Conservation (phyloP, 2,888 invertebrate genomes). For the Pammene aurita region DNA sequence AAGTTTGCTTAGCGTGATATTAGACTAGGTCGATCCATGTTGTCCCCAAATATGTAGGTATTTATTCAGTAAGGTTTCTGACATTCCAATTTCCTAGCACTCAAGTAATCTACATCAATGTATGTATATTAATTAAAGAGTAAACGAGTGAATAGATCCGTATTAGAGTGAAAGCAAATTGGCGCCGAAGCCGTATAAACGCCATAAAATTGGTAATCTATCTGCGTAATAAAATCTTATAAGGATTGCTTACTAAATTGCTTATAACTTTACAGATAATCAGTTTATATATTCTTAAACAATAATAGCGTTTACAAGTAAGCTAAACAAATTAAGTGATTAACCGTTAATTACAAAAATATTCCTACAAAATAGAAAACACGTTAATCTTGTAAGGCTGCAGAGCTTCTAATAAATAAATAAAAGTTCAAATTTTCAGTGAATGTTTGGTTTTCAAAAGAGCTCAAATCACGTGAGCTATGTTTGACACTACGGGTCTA, state of each 20-base stretch:
- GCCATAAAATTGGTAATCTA: slow-evolving; percentile 58
- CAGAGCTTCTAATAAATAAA: no score
- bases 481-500: no score
- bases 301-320: no score
- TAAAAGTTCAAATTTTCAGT: no score
- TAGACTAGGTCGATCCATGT: no score
- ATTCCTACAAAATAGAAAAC: no score
- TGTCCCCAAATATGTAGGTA: no score
- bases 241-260: slow-evolving; percentile 65
- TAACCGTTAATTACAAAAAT: neutral
- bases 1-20: no score
- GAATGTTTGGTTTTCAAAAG: no score
- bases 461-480: no score
- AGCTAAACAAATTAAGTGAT: neutral
- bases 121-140: slow-evolving; percentile 6
- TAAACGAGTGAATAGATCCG: slow-evolving; percentile 27
- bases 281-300: slow-evolving; percentile 45
- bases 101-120: slow-evolving; percentile 20
- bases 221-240: slow-evolving; percentile 65
- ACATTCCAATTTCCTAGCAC: neutral
- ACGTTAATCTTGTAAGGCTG: no score
- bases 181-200: slow-evolving; percentile 48
- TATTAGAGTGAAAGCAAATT: slow-evolving; percentile 39
- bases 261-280: slow-evolving; percentile 60
- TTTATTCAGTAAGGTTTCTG: no score